Base-by-base conservation (phyloP, 2,113 vertebrate genomes). In the Cairina moschata region DNA sequence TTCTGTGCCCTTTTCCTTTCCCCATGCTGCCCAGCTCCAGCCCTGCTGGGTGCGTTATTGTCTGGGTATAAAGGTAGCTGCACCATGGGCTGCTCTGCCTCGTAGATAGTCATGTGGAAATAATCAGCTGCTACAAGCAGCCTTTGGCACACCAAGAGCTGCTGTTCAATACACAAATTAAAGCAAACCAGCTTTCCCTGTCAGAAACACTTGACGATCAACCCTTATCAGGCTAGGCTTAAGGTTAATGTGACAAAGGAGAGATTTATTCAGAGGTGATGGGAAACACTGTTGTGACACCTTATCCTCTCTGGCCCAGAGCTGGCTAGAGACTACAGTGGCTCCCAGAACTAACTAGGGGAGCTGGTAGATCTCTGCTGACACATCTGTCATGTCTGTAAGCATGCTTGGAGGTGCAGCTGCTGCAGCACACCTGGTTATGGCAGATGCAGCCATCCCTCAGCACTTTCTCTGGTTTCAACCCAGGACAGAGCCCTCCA, bases 21-120 rank as follows among this genome's bases (percentile, higher is more conserved):
- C 11, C 13, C 22, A 3, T 21, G 38, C 44, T 77, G 38, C 32
- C 38, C 73, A 88, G 40, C 15, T 88, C 65, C 11, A 1, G 31
- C 34, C 28, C 5, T 0, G 0, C 4, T 59, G 75, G 46, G 28
- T n/a, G 34, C 50, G 11, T 63, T 36, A 42, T 17, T 11, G 25
- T 83, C 29, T 23, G 73, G 13, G 3, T 58, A 10, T 26, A 58
- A 82, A 85, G 25, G 56, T 14, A 48, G 50, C 20, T 38, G 75
- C 18, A 66, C 44, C 4, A 4, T 26, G 50, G 48, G 15, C 34
- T 36, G 59, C 84, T 84, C 36, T 0, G 1, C 14, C 38, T 77
- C 63, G 7, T 21, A 54, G 66, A 63, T 10, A 77, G 17, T 32
- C 84, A 31, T 6, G 18, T 90, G 84, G 56, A 84, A 89, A 54